A percentile compares a stretch with the other conserved stretches of the same genome.
These are phyloP conservation scores for Puntigrus tetrazona DNA, from an alignment of 2,113 vertebrate species.

Conservation along the genomic window DNA sequence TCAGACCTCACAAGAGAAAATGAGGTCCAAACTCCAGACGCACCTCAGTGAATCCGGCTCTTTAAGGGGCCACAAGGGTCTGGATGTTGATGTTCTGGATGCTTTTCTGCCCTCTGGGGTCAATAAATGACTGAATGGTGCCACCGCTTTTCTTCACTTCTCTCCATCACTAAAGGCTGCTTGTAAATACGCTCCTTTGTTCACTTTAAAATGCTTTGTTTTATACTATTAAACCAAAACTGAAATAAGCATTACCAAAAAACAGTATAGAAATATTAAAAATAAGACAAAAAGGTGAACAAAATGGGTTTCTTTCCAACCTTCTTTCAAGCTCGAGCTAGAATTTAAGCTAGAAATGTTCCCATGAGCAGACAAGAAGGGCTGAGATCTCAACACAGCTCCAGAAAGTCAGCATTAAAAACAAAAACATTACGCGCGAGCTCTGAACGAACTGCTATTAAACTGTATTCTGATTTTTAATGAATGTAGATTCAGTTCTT, in stretches of 20 bases:
- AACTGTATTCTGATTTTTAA: neutral
- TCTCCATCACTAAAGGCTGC: neutral
- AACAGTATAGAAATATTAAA: neutral
- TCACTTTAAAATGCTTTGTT: neutral
- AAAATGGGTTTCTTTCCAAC: no score
- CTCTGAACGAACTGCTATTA: no score
- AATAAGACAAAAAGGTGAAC: neutral
- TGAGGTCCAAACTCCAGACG: constrained; percentile 6
- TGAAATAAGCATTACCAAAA: no score
- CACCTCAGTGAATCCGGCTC: constrained; percentile 4
- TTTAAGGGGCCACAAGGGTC: constrained; percentile 21
- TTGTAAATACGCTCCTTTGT: constrained; percentile 27
- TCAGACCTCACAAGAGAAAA: constrained; percentile 27
- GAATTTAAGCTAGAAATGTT: neutral
- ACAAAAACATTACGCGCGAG: no score
- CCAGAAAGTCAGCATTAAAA: no score
- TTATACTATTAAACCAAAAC: no score
- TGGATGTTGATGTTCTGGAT: neutral
- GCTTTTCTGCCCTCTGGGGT: constrained; percentile 26
- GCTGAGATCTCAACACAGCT: no score
- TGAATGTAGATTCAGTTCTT: neutral
- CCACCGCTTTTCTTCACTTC: neutral
- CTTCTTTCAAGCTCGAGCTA: no score
- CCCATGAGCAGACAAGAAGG: no score
- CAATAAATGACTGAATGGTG: constrained; percentile 33